A percentile compares a stretch with the other conserved stretches of the same genome.
phyloP scores from a whole-genome alignment of 1,140 invertebrate genomes.

The Zaprionus tsacasi region DNA sequence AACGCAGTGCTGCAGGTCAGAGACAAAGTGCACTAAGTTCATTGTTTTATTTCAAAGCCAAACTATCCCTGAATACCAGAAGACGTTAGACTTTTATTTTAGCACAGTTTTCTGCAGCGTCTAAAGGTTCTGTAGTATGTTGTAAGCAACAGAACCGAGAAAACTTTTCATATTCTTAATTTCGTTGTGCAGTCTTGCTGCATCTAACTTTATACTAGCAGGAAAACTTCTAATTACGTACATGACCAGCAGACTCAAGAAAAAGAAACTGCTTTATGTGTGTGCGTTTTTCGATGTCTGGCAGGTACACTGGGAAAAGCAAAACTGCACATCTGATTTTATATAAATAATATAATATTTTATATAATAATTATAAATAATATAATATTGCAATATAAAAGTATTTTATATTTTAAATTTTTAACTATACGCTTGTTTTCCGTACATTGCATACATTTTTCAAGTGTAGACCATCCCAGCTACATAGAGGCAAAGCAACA shows the following conservation, averaged over 20 bases:
- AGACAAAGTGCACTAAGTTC: conserved; percentile 49
- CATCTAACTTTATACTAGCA: conserved; percentile 38
- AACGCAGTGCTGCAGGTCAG: conserved; percentile 29
- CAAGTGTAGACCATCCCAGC: neutral
- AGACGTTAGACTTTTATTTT: conserved; percentile 62
- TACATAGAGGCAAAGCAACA: neutral
- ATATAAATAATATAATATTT: neutral
- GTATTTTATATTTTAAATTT: neutral
- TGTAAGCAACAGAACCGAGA: conserved; percentile 24
- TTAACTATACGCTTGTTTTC: neutral
- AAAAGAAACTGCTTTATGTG: conserved; percentile 6
- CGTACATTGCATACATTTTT: neutral
- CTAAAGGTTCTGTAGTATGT: conserved; percentile 19
- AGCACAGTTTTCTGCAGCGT: conserved; percentile 28
- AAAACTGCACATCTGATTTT: neutral
- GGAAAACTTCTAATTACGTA: conserved; percentile 81
- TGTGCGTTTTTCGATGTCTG: neutral
- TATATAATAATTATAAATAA: no score
- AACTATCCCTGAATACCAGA: conserved; percentile 7
- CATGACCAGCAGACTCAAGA: conserved; percentile 68
- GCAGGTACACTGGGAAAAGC: conserved; percentile 15
- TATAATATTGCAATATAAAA: no score
- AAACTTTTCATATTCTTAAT: conserved; percentile 78
- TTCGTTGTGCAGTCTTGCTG: conserved; percentile 51
- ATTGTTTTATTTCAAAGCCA: conserved; percentile 53